Evolutionary conservation across 1,140 invertebrate genomes (phyloP).

Genomic region (Cotesia typhae): DNA sequence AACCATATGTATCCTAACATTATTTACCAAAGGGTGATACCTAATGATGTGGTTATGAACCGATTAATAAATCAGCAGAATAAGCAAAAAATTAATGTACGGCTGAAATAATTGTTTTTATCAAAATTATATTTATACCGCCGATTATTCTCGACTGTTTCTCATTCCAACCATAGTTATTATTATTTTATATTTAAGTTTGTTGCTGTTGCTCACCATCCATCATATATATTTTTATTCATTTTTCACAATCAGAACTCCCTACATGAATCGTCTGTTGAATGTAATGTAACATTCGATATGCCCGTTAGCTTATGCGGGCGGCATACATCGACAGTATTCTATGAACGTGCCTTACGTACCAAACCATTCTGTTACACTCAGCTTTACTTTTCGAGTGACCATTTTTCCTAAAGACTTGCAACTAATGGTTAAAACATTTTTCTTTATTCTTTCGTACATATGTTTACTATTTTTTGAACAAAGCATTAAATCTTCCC

Average conservation of each 20-base stretch:
- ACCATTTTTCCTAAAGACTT: constrained; percentile 36
- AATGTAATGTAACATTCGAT: constrained; percentile 67
- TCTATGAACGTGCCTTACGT: constrained; percentile 63
- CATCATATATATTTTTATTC: constrained; percentile 55
- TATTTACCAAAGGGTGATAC: no score
- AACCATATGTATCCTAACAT: no score
- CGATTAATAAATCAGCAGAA: no score
- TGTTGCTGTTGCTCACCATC: constrained; percentile 27
- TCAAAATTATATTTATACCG: no score
- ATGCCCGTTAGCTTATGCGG: constrained; percentile 66
- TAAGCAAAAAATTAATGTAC: no score
- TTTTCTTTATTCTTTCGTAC: not conserved
- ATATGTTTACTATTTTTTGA: no score
- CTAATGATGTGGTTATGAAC: no score
- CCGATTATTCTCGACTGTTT: no score
- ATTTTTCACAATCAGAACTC: constrained; percentile 33
- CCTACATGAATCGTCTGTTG: constrained; percentile 54
- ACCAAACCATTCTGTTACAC: constrained; percentile 55
- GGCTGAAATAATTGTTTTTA: no score
- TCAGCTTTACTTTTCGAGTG: constrained; percentile 48
- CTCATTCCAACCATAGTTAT: no score
- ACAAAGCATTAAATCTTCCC: no score
- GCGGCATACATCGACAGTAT: constrained; percentile 64
- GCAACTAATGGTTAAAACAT: not conserved
- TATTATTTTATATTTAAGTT: no score